Evolutionary conservation across 2,797 vertebrate species (phyloP).

Genomic region (Microhierax caerulescens): DNA sequence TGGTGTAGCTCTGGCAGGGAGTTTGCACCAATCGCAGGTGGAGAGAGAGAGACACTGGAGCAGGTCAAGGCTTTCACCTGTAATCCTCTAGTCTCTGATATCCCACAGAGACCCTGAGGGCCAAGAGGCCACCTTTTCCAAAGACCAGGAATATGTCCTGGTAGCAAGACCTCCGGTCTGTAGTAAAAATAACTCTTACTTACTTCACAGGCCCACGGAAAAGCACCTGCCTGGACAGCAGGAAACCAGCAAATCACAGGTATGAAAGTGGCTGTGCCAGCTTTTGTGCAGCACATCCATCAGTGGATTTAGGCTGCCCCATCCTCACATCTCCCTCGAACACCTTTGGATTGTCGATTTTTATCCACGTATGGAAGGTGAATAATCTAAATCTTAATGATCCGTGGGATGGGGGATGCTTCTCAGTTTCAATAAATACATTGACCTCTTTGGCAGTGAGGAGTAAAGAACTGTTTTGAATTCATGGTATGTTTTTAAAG

Average conservation of each 20-base stretch:
- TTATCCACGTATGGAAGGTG: neutral
- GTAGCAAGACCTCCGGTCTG: neutral
- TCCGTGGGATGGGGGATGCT: neutral
- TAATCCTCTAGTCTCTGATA: neutral
- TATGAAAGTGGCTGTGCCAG: neutral
- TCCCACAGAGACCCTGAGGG: neutral
- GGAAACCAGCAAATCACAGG: neutral
- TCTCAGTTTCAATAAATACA: neutral
- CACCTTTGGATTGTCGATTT: neutral
- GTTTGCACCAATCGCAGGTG: neutral
- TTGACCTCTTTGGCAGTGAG: neutral
- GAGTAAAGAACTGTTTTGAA: conserved; percentile 33
- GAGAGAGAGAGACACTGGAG: neutral
- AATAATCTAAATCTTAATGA: neutral
- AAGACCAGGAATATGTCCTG: neutral
- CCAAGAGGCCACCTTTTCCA: neutral
- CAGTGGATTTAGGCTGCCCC: neutral
- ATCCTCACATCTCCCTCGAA: neutral
- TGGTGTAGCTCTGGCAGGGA: neutral
- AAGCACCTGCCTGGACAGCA: neutral
- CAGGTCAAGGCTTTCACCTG: neutral
- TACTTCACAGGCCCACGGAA: neutral
- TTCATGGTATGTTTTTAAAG: neutral
- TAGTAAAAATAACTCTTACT: neutral
- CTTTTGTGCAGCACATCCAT: neutral